Conservation (phyloP, 2,113 vertebrate species). For the Pelmatolapia mariae region DNA sequence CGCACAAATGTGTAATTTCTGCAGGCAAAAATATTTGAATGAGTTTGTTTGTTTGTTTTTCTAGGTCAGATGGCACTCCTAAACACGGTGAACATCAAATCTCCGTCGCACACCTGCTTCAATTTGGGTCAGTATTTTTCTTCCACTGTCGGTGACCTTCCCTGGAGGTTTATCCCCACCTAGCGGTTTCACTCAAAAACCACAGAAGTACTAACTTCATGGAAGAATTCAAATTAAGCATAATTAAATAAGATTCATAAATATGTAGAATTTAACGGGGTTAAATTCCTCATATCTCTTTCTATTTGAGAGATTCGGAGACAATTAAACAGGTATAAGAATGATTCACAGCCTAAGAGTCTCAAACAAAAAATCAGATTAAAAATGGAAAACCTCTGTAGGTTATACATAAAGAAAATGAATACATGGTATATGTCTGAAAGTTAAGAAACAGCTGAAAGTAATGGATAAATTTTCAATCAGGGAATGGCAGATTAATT, state of each 20-base stretch:
- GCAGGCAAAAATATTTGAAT: background rate
- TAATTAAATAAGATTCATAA: background rate
- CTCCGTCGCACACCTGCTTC: conserved; percentile 42
- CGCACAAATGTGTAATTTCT: background rate
- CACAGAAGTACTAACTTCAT: background rate
- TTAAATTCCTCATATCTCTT: background rate
- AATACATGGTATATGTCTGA: background rate
- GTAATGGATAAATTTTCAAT: background rate
- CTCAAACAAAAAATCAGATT: background rate
- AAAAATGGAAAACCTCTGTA: background rate
- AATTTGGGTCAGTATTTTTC: background rate
- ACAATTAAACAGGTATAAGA: background rate
- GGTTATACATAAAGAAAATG: background rate
- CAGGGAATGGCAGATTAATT: background rate
- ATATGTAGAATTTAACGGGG: background rate
- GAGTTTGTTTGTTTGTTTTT: background rate
- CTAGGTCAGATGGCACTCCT: background rate
- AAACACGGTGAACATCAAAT: background rate
- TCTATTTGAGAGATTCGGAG: background rate
- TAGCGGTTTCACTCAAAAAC: conserved; percentile 34
- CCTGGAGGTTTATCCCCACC: conserved; percentile 29
- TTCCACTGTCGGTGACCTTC: background rate
- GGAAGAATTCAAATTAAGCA: background rate
- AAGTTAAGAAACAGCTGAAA: background rate
- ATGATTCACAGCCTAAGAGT: background rate